Base-by-base conservation (phyloP, 2,797 vertebrate species). In the Channa striata region DNA sequence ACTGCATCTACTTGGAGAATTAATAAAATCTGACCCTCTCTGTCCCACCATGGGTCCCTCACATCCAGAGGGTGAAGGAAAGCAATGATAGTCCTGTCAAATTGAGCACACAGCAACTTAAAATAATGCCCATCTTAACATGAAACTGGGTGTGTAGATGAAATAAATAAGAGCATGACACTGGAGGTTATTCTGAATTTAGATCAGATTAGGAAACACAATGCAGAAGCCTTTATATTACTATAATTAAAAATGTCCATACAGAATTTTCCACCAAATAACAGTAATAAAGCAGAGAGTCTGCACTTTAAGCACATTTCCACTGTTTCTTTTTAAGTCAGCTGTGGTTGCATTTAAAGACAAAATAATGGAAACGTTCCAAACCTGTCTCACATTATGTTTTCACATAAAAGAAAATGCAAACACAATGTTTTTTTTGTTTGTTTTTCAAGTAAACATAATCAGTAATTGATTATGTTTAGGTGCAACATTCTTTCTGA, bases 1-100 rank as follows among this genome's bases (percentile, higher is more conserved):
- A 68, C 21, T 12, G 73, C 16, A 65, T 74, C 66, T 78, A 72
- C 43, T 77, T 76, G 72, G 77, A 87, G 84, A 83, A 91, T 86
- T 83, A 59, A 65, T 76, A 69, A 70, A 74, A 74, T 78, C 63
- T 56, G 37, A 74, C 23, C 6, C 25, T 7, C 57, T 61, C 47
- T 12, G 50, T 53, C 16, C 30, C 47, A 71, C 54, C 46, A 66
- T 39, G 51, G 37, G 44, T 75, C 40, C 64, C 61, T 77, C 44
- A 64, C 64, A 68, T 74, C 43, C 66, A 78, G 59, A 77, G 65
- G 66, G 42, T 51, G 23, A 56, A 74, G 50, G 68, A 81, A 60
- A 59, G 39, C 51, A 58, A 33, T 75, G 68, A 88, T 82, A 79
- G 85, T 81, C 50, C 16, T 43, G 62, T 42, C 46, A 53, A 57